Base-by-base conservation (phyloP, 2,797 vertebrate genomes). In the Monodelphis domestica region DNA sequence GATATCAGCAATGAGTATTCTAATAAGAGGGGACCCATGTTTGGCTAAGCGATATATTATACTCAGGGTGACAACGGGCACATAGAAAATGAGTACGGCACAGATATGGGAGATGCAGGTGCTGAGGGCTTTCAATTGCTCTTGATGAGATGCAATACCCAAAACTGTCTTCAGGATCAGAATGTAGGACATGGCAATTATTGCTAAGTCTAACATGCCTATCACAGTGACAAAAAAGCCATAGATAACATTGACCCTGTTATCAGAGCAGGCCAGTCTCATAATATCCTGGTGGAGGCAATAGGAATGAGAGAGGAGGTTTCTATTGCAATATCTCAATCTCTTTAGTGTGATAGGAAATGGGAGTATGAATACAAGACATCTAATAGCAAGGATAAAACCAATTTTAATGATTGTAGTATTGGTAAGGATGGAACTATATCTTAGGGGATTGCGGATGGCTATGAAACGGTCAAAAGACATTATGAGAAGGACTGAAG, bases 51-150 rank as follows among this genome's bases (percentile, higher is more conserved):
- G 59, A 33, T 92, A 55, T 2, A 89, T 45, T 12, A 95, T 54
- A 21, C 92, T 90, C 0, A 94, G 63, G 4, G 93, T 91, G 53
- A 96, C n/a, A 1, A 63, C 91, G 0, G 94, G 94, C 17, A 92
- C 12, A 21, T 92, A 94, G 52, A 92, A 94, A 26, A 56, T 89
- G 52, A 92, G 30, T 7, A 91, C 53, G 54, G 87, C 52, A 90
- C 91, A 63, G 45, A 94, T 70, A 57, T 92, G 87, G 12, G 93
- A 91, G 26, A 59, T n/a, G 21, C 90, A 94, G 4, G 90, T 94
- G 5, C 91, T 88, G 17, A 92, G 2, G 2, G 88, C 87, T 28
- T 94, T 94, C 45, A 91, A 26, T 9, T 30, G 52, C n/a, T 87
- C 90, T 14, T 52, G 54, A 21, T 92, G 54, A 52, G 53, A 78